A percentile compares a stretch with the other conserved stretches of the same genome.
phyloP scores from a whole-genome alignment of 2,797 vertebrate species.

The Mallotus villosus region DNA sequence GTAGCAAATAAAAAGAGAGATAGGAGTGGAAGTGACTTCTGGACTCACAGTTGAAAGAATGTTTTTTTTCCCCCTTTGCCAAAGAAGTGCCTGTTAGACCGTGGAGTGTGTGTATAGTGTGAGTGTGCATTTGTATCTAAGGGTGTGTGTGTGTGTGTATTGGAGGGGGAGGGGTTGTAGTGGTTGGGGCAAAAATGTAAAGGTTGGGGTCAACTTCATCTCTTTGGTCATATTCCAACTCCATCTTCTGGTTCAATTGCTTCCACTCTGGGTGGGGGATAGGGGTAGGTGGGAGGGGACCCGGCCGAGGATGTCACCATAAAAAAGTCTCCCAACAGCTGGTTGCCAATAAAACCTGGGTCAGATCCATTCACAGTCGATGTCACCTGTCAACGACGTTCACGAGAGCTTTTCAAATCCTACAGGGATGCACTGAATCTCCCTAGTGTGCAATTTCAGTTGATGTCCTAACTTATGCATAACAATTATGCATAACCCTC shows the following conservation, averaged over 20 bases:
- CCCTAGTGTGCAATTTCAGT: too few species aligned
- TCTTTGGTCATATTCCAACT: constrained; percentile 56
- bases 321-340: constrained; percentile 51
- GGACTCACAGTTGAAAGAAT: constrained; percentile 41
- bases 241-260: constrained; percentile 53
- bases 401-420: constrained; percentile 11
- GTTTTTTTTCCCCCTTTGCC: constrained; percentile 51
- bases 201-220: constrained; percentile 77
- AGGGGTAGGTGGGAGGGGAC: neutral
- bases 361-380: constrained; percentile 4
- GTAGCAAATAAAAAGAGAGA: constrained; percentile 60
- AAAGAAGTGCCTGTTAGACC: constrained; percentile 34
- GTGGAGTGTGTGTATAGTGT: neutral
- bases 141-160: neutral
- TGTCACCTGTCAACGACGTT: neutral
- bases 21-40: constrained; percentile 58
- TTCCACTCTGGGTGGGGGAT: constrained; percentile 37
- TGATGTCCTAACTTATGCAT: too few species aligned
- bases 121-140: too few species aligned
- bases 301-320: constrained; percentile 46
- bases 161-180: neutral
- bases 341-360: constrained; percentile 37
- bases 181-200: constrained; percentile 63
- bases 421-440: constrained; percentile 7
- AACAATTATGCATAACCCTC: too few species aligned